Conservation (phyloP, 2,888 invertebrate species). For the Hydriomena furcata region DNA sequence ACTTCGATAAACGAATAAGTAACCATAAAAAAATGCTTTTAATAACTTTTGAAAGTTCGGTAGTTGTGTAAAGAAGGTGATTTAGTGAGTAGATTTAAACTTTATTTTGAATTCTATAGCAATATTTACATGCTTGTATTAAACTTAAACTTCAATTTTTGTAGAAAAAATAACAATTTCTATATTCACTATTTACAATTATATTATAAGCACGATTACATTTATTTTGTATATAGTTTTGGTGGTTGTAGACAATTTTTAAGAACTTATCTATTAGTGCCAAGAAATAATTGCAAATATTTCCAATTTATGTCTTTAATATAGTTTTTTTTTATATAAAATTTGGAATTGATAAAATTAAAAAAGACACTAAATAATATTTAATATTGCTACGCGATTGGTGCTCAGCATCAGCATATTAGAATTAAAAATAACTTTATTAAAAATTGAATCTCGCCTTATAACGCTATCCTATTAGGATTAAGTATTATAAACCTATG, state of each 20-base stretch:
- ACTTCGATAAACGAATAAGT: no score
- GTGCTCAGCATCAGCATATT: slow-evolving; percentile 53
- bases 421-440: slow-evolving; percentile 39
- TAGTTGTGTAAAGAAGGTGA: background rate
- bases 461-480: slow-evolving; percentile 29
- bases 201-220: slow-evolving; percentile 26
- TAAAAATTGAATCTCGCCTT: slow-evolving; percentile 53
- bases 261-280: slow-evolving; percentile 38
- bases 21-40: background rate
- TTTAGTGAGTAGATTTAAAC: background rate
- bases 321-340: slow-evolving; percentile 18
- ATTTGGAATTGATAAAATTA: slow-evolving; percentile 33
- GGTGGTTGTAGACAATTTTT: slow-evolving; percentile 23
- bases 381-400: slow-evolving; percentile 54
- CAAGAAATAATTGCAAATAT: slow-evolving; percentile 35
- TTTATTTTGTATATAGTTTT: slow-evolving; percentile 29
- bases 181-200: slow-evolving; percentile 26
- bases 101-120: slow-evolving; percentile 1
- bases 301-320: slow-evolving; percentile 19
- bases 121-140: slow-evolving; percentile 24
- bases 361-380: slow-evolving; percentile 39
- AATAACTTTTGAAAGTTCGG: background rate
- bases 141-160: slow-evolving; percentile 28
- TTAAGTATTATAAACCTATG: slow-evolving; percentile 2
- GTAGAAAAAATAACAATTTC: slow-evolving; percentile 20